These are phyloP conservation scores for Toxotes jaculatrix DNA, from an alignment of 2,113 vertebrate species.

Conservation along the genomic window DNA sequence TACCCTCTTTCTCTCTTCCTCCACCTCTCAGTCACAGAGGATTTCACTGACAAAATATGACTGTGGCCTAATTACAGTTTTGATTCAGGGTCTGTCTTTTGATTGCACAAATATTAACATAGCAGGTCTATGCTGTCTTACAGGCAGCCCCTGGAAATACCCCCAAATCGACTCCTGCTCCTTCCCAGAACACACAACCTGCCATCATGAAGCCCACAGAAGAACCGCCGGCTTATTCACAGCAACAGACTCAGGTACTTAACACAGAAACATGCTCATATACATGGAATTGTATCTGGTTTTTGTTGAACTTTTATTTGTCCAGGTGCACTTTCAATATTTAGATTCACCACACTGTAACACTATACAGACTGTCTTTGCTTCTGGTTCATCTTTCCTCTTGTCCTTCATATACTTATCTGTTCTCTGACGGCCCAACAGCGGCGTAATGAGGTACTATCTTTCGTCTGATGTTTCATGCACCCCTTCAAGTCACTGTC, in stretches of 20 bases:
- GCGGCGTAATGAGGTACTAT: slow-evolving; percentile 62
- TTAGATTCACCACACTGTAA: not conserved
- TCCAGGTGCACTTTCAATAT: not conserved
- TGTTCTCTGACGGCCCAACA: slow-evolving; percentile 56
- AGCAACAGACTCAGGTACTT: slow-evolving; percentile 85
- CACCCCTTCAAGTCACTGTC: not conserved
- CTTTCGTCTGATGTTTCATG: slow-evolving; percentile 28
- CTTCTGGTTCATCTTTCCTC: slow-evolving; percentile 50
- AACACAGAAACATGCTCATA: not conserved
- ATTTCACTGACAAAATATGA: slow-evolving; percentile 55
- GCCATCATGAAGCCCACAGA: slow-evolving; percentile 99
- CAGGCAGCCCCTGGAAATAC: slow-evolving; percentile 91
- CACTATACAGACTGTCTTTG: not conserved
- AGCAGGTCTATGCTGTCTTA: slow-evolving; percentile 31
- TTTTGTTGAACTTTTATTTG: not conserved
- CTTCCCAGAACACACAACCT: slow-evolving; percentile 92
- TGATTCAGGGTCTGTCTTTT: slow-evolving; percentile 17
- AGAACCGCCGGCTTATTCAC: slow-evolving; percentile 93
- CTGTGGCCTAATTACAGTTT: slow-evolving; percentile 61
- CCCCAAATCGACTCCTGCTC: slow-evolving; percentile 89
- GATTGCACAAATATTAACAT: slow-evolving; percentile 35
- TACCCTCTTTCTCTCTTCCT: slow-evolving; percentile 24
- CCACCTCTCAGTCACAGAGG: slow-evolving; percentile 47
- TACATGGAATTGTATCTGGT: not conserved
- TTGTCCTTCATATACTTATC: slow-evolving; percentile 31